A percentile compares a stretch with the other conserved stretches of the same genome.
Conservation (phyloP, 2,797 vertebrate genomes). For the Cyprinella venusta region DNA sequence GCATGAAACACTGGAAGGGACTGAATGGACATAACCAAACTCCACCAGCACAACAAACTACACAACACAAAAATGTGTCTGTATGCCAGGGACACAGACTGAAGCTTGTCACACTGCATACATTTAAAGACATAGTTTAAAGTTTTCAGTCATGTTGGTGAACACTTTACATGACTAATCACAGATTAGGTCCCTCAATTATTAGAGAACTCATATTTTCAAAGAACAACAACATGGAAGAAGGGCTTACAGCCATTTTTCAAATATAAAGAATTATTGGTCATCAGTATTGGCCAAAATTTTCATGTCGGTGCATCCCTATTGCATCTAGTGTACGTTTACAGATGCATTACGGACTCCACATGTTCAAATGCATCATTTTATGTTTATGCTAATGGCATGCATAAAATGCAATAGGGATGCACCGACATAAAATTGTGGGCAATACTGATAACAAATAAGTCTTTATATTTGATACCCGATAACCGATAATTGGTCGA, state of each 20-base stretch:
- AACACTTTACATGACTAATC: background rate
- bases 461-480: too few species aligned
- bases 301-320: too few species aligned
- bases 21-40: slow-evolving; percentile 9
- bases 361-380: background rate
- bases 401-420: background rate
- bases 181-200: background rate
- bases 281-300: too few species aligned
- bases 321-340: background rate
- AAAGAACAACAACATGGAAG: background rate
- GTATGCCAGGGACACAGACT: slow-evolving; percentile 7
- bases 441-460: too few species aligned
- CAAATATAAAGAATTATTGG: too few species aligned
- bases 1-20: slow-evolving; percentile 29
- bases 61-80: background rate
- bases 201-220: background rate
- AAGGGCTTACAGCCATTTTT: background rate
- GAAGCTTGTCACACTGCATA: background rate
- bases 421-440: too few species aligned
- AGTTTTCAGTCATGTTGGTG: background rate
- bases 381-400: background rate
- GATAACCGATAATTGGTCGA: too few species aligned
- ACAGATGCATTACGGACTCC: background rate
- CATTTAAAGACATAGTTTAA: background rate
- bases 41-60: slow-evolving; percentile 28